Base-by-base conservation (phyloP, 2,797 vertebrate species). In the Schizopygopsis malacanthus region DNA sequence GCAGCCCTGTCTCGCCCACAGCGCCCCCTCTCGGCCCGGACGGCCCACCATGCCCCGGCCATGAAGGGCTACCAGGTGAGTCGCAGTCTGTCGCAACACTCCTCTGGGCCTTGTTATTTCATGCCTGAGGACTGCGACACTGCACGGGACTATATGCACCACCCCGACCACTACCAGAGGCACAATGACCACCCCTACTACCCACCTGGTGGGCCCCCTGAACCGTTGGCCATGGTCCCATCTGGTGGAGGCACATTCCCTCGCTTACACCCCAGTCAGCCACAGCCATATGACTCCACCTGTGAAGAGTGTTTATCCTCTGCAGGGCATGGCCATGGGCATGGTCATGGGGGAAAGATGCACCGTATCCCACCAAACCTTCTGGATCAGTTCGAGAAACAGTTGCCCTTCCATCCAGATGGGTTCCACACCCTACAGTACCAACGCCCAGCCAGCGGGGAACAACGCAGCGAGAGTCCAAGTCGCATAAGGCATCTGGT, bases 391-490 rank as follows among this genome's bases (percentile, higher is more conserved):
- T 98, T 99, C 70, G 98, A 99, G 93, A 99, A 99, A 94, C 98
- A 99, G 94, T 94, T 97, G 86, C 98, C 98, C 81, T 97, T 99
- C 92, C 98, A 99, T 86, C 97, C 98, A 6, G 98, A 99, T 85
- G 98, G 98, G 92, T 99, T 99, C 94, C 98, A 99, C 92, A 99
- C 98, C 0, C 94, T 99, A 88, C 98, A 99, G 92, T 99, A 99
- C 93, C 97, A 98, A 76, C 97, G 97, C 87, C 94, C 96, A 9
- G 92, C 93, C 6, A 95, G 95, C 1, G 95, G 94, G 50, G 98
- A 94, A 90, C 96, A 96, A 87, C 97, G 98, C 86, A 99, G 98
- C 4, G 98, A 99, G 94, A 99, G 98, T 91, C 98, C 98, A 84
- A 98, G 98, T 54, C 97, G 98, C 82, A 99, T 99, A 89, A 97